Conservation (phyloP, 2,888 invertebrate genomes). For the Mongoloraphidia duomilia region DNA sequence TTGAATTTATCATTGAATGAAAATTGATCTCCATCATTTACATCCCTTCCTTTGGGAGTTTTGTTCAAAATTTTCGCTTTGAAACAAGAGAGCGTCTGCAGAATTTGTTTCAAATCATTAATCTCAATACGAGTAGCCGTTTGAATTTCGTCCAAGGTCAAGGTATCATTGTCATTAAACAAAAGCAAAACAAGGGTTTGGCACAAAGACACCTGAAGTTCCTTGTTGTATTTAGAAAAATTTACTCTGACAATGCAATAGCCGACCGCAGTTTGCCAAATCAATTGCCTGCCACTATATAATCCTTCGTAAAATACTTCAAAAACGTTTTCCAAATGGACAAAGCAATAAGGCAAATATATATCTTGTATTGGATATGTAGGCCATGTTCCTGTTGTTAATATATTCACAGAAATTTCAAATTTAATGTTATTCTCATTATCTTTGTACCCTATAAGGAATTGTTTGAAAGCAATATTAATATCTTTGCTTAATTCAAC, state of each 20-base stretch:
- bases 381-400: conserved; percentile 98
- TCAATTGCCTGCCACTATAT: conserved; percentile 90
- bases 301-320: conserved; percentile 90
- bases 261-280: conserved; percentile 94
- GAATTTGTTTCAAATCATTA: conserved; percentile 76
- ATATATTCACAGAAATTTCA: conserved; percentile 83
- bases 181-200: conserved; percentile 85
- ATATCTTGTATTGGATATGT: conserved; percentile 83
- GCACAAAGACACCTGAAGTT: conserved; percentile 89
- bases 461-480: conserved; percentile 85
- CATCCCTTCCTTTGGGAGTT: conserved; percentile 72
- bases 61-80: conserved; percentile 79
- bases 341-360: conserved; percentile 73
- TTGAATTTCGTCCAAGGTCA: conserved; percentile 74
- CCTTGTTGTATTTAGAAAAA: conserved; percentile 78
- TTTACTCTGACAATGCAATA: conserved; percentile 82
- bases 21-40: conserved; percentile 70
- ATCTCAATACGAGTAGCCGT: conserved; percentile 83
- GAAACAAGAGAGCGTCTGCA: conserved; percentile 91
- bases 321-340: conserved; percentile 83
- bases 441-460: conserved; percentile 12
- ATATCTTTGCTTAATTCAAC: conserved; percentile 95
- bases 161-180: conserved; percentile 74
- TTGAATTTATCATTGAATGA: conserved; percentile 77
- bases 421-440: conserved; percentile 28